Percentiles rank a stretch among this genome's conserved stretches.
These are phyloP conservation scores for Drosophila carrolli DNA, from an alignment of 1,140 invertebrate species.

Conservation along the genomic window DNA sequence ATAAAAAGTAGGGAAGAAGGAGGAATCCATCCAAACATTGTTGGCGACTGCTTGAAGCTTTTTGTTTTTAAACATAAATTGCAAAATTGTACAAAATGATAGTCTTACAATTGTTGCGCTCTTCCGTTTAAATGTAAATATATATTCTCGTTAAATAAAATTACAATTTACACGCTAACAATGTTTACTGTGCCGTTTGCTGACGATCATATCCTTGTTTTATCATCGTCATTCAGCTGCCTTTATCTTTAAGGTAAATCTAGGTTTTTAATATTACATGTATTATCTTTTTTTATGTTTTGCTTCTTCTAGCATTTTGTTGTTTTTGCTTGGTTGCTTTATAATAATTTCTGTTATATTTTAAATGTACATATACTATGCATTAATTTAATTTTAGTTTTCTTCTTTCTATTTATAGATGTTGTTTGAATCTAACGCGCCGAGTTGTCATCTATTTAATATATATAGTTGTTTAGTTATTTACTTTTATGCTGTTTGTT, in stretches of 20 bases:
- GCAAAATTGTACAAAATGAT: constrained; percentile 80
- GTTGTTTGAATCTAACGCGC: constrained; percentile 68
- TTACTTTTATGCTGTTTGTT: constrained; percentile 44
- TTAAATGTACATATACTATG: constrained; percentile 83
- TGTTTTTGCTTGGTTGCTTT: constrained; percentile 49
- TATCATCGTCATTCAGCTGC: constrained; percentile 40
- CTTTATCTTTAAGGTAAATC: constrained; percentile 70
- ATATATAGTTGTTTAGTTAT: constrained; percentile 31
- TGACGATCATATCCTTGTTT: constrained; percentile 54
- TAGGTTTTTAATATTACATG: constrained; percentile 71
- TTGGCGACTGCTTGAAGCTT: constrained; percentile 60
- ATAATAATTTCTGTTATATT: constrained; percentile 77
- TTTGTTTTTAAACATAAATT: constrained; percentile 67
- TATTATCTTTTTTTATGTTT: constrained; percentile 36
- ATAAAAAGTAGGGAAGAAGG: constrained; percentile 6
- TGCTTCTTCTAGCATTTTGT: constrained; percentile 18
- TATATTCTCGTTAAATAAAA: constrained; percentile 66
- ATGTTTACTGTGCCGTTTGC: constrained; percentile 68
- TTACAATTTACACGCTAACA: constrained; percentile 79
- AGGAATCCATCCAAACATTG: constrained; percentile 46
- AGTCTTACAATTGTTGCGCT: constrained; percentile 61
- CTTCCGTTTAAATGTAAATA: constrained; percentile 41
- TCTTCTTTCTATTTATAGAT: constrained; percentile 70
- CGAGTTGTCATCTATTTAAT: constrained; percentile 56
- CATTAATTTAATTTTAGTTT: constrained; percentile 69